Base-by-base conservation (phyloP, 2,888 invertebrate genomes). In the Leptopilina drosophilae region DNA sequence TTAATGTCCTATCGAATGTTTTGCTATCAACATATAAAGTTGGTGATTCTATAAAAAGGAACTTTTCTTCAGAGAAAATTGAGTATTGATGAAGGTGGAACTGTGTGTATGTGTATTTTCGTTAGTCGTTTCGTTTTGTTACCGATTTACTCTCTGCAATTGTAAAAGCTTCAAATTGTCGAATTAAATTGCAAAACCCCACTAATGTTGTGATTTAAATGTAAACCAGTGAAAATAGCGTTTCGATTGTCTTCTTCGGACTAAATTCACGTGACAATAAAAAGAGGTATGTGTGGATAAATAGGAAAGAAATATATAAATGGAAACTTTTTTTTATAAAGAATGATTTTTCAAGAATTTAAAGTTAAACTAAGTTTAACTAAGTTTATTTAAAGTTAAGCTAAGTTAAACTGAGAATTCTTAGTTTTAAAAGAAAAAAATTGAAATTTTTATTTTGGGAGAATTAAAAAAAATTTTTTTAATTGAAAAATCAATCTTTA, bases 151-250 rank as follows among this genome's bases (percentile, higher is more conserved):
- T 62, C 62, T n/a, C 33, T 33, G 33, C 9, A 62, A 62, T 62
- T 62, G 62, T 62, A 15, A 20, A 33, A 20, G 62, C 20, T 62
- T 8, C 20, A 62, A 62, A 62, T 62, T 42, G 6, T 62, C 62
- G 62, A 62, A 62, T 62, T 62, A 62, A 62, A 62, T 62, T 62
- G 62, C 62, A 15, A 62, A 7, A 20, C 62, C 62, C 62, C 20
- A 9, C 62, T 62, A 62, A 62, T 62, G 62, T 62, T 15, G 62
- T 15, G 62, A 62, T 62, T 62, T 62, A 62, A 62, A 62, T 62
- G 62, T 62, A 62, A 62, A 62, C 62, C n/a, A 20, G 62, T 62
- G 62, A 62, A 62, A 62, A 7, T 62, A 8, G 7, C 20, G 20
- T 5, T 62, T 62, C n/a, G 8, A 62, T 62, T 62, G 62, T 62